A percentile compares a stretch with the other conserved stretches of the same genome.
phyloP scores from a whole-genome alignment of 2,113 vertebrate genomes.

The Rhizomys pruinosus region DNA sequence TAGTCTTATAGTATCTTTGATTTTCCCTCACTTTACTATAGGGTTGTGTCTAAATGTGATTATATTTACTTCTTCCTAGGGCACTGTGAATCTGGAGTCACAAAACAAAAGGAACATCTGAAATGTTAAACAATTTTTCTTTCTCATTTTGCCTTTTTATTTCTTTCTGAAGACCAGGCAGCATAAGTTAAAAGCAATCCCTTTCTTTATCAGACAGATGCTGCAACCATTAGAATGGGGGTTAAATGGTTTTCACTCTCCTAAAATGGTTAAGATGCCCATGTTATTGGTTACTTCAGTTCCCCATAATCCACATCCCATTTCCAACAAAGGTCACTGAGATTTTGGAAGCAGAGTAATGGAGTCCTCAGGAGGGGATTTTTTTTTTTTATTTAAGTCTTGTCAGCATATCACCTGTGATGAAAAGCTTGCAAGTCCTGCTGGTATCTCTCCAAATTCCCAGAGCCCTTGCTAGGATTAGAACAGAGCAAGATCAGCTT shows the following conservation, averaged over 20 bases:
- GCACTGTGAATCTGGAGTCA: conserved; percentile 38
- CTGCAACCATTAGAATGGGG: conserved; percentile 50
- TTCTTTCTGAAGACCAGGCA: neutral
- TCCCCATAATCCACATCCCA: conserved; percentile 32
- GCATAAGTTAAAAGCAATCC: conserved; percentile 77
- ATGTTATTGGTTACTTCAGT: conserved; percentile 60
- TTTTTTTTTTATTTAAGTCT: conserved; percentile 28
- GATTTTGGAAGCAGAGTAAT: conserved; percentile 68
- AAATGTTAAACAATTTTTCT: conserved; percentile 73
- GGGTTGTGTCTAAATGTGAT: conserved; percentile 19
- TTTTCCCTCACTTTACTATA: conserved; percentile 35
- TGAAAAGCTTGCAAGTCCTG: neutral
- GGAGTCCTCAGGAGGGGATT: neutral
- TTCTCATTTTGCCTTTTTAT: conserved; percentile 69
- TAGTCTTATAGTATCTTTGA: neutral
- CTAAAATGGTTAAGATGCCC: conserved; percentile 62
- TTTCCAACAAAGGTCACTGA: conserved; percentile 50
- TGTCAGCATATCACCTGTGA: conserved; percentile 33
- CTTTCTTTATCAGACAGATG: conserved; percentile 65
- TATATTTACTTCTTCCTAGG: neutral
- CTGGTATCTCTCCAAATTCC: neutral
- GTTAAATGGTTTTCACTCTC: conserved; percentile 70
- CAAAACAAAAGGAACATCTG: conserved; percentile 19
- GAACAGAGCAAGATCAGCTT: neutral
- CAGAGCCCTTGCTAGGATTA: neutral